phyloP scores from a whole-genome alignment of 2,888 invertebrate genomes.

The Meteorus colon region DNA sequence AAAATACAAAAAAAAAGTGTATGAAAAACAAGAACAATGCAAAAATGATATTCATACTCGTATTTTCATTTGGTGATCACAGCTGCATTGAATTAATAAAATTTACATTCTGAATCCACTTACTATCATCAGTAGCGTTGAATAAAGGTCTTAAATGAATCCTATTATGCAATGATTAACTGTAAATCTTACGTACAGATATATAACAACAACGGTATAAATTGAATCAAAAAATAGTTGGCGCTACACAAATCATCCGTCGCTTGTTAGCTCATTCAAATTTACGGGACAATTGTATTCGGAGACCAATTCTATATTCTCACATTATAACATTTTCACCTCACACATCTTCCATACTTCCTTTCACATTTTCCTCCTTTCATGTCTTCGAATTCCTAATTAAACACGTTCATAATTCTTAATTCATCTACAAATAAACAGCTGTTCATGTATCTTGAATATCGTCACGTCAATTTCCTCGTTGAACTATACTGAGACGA shows the following conservation, averaged over 20 bases:
- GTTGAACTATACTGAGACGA: neutral
- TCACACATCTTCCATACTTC: neutral
- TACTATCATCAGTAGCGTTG: neutral
- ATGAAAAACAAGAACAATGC: neutral
- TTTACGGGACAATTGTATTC: slow-evolving; percentile 23
- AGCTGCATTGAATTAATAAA: neutral
- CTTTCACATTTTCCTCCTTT: neutral
- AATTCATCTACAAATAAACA: neutral
- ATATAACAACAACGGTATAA: neutral
- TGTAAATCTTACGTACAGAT: neutral
- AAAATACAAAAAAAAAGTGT: too few relatives aligned
- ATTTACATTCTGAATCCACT: neutral
- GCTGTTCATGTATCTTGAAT: slow-evolving; percentile 3
- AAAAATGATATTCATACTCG: neutral
- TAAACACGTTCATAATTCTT: neutral
- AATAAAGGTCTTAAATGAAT: slow-evolving; percentile 1
- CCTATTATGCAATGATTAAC: neutral
- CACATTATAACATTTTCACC: neutral
- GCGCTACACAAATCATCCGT: neutral
- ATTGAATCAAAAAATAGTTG: neutral
- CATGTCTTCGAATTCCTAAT: neutral
- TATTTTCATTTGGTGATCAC: too few relatives aligned
- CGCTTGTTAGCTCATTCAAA: slow-evolving; percentile 18
- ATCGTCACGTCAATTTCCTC: slow-evolving; percentile 2
- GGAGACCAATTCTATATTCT: neutral